Percentiles rank a stretch among this genome's conserved stretches.
Evolutionary conservation across 2,888 invertebrate species (phyloP).

Genomic region (Ptycholaimellus sp.): DNA sequence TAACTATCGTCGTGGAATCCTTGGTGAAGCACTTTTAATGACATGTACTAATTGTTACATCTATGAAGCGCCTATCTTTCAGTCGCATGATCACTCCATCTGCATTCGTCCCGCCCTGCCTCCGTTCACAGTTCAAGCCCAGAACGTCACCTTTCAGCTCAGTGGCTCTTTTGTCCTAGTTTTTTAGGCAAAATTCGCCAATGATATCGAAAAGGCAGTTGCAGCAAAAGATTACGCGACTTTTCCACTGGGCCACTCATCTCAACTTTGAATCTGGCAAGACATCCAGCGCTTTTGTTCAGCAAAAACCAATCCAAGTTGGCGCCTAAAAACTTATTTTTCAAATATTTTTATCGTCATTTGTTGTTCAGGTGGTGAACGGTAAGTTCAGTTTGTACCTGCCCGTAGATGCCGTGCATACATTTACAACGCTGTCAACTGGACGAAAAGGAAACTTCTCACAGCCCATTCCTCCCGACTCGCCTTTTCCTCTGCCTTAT

Average conservation of each 20-base stretch:
- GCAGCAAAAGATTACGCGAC: too few relatives aligned
- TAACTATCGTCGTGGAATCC: conserved; percentile 29
- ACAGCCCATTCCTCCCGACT: not conserved
- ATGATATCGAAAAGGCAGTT: not conserved
- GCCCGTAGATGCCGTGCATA: not conserved
- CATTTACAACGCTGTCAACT: not conserved
- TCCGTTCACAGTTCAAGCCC: not conserved
- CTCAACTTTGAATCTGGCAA: too few relatives aligned
- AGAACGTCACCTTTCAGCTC: not conserved
- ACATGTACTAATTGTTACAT: not conserved
- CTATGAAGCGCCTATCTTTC: not conserved
- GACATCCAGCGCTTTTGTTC: not conserved
- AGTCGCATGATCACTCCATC: not conserved
- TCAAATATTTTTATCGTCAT: too few relatives aligned
- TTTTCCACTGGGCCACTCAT: too few relatives aligned
- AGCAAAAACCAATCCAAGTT: not conserved
- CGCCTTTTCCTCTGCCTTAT: not conserved
- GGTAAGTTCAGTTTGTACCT: not conserved
- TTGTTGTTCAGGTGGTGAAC: not conserved
- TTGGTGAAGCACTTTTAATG: conserved; percentile 18
- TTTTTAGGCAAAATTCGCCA: too few relatives aligned
- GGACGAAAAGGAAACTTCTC: not conserved
- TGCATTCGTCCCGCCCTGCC: not conserved
- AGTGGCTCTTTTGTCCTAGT: not conserved
- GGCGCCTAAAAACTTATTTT: not conserved